Percentiles rank a stretch among this genome's conserved stretches.
phyloP scores from a whole-genome alignment of 2,797 vertebrate genomes.

The Lycodopsis pacificus region DNA sequence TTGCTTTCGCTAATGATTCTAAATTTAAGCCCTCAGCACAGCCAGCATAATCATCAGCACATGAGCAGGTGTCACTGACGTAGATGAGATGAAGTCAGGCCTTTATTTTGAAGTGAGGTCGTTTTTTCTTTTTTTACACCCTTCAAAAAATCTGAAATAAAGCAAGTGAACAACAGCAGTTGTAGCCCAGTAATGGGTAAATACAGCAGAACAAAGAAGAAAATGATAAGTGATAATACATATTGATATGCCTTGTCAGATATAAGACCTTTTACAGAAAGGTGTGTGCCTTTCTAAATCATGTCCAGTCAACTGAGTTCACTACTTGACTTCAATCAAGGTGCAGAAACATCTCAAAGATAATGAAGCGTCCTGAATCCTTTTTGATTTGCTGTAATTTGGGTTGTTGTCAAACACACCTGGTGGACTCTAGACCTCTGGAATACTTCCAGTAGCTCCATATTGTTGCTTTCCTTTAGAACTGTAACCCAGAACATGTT shows the following conservation, averaged over 20 bases:
- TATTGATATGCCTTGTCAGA: background rate
- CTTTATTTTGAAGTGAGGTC: conserved; percentile 1
- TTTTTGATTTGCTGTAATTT: background rate
- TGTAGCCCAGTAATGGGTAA: background rate
- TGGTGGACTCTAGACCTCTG: background rate
- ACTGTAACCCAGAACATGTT: background rate
- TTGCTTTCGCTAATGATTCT: conserved; percentile 9
- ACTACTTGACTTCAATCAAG: background rate
- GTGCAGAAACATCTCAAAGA: no score
- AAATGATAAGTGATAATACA: background rate
- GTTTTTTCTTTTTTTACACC: background rate
- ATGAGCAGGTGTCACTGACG: conserved; percentile 7
- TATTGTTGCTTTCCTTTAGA: background rate
- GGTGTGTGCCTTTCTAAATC: background rate
- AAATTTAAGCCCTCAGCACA: conserved; percentile 2
- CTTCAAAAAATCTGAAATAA: background rate
- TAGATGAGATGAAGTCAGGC: background rate
- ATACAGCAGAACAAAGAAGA: background rate
- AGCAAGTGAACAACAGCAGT: background rate
- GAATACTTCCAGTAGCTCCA: background rate
- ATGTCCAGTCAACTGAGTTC: background rate
- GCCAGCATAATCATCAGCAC: background rate
- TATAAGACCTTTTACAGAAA: background rate
- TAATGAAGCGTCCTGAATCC: background rate
- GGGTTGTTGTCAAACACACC: background rate